Conservation (phyloP, 2,797 vertebrate genomes). For the Enteromius mattozi region DNA sequence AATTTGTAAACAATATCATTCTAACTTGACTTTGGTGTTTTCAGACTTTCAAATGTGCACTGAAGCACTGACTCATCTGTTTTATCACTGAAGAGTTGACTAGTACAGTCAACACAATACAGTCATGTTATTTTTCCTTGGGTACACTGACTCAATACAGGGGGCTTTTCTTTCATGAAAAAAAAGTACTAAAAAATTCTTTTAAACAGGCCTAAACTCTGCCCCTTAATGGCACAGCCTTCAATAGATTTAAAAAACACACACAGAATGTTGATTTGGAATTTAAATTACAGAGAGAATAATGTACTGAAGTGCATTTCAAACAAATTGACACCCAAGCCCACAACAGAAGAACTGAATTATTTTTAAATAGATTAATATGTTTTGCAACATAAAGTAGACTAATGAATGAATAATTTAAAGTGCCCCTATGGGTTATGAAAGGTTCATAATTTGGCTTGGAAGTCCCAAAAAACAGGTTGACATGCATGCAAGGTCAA, state of each 20-base stretch:
- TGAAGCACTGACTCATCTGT: not conserved
- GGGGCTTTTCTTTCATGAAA: not conserved
- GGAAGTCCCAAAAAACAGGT: too few relatives aligned
- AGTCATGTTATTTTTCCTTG: not conserved
- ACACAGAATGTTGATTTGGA: not conserved
- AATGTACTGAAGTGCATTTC: not conserved
- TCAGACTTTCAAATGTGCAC: not conserved
- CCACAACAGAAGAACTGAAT: not conserved
- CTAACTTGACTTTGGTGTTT: constrained; percentile 7
- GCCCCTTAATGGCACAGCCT: not conserved
- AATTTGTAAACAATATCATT: not conserved
- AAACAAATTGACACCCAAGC: constrained; percentile 1
- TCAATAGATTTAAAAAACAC: not conserved
- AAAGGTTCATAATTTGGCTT: too few relatives aligned
- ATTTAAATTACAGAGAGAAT: not conserved
- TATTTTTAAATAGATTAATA: not conserved
- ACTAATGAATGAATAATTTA: not conserved
- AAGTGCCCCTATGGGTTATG: too few relatives aligned
- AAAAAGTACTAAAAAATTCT: not conserved
- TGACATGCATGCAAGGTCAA: too few relatives aligned
- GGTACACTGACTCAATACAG: not conserved
- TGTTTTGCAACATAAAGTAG: not conserved
- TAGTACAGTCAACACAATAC: too few relatives aligned
- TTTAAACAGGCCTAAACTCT: not conserved
- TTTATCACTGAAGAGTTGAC: not conserved